Base-by-base conservation (phyloP, 2,888 invertebrate genomes). In the Fragum whitleyi region DNA sequence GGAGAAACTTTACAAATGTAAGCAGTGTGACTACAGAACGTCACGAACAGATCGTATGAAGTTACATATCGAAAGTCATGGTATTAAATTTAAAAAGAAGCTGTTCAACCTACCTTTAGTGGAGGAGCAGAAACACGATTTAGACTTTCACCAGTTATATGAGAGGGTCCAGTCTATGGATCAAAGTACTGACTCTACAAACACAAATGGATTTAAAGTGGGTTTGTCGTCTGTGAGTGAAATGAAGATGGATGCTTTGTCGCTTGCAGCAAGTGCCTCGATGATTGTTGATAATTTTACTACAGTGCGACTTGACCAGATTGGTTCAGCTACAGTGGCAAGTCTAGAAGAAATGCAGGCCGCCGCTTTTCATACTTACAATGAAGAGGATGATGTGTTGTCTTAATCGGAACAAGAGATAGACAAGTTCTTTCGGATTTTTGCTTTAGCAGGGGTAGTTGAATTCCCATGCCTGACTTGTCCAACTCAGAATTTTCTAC, bases 11-110 rank as follows among this genome's bases (percentile, higher is more conserved):
- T 96, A 95, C 92, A 95, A 95, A 77, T 96, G 96, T 91, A 94
- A 95, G 29, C 95, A 95, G 86, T 96, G 96, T 92, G 96, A 96
- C 86, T 96, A 96, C 91, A 95, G 95, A 9, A 96, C 96, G 81
- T 95, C 95, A 0, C 93, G 96, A 61, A 92, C 96, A 23, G 96
- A 96, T 92, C 96, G 96, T 90, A 92, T 96, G 59, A 96, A 96
- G 89, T 96, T 95, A 77, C 95, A 95, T 86, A 92, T 94, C 6
- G 88, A 92, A 71, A 95, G 94, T 81, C 95, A 95, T 81, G 85
- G 85, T 19, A 79, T 79, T 7, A 79, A 79, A 21, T 72, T 85
- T 23, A 76, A 74, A 28, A 79, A 74, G 74, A 79, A 68, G 32
- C 51, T 53, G 28, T 76, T 67, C 59, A 82, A 82, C 59, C 76